Base-by-base conservation (phyloP, 2,113 vertebrate genomes). In the Oxyruncus cristatus region DNA sequence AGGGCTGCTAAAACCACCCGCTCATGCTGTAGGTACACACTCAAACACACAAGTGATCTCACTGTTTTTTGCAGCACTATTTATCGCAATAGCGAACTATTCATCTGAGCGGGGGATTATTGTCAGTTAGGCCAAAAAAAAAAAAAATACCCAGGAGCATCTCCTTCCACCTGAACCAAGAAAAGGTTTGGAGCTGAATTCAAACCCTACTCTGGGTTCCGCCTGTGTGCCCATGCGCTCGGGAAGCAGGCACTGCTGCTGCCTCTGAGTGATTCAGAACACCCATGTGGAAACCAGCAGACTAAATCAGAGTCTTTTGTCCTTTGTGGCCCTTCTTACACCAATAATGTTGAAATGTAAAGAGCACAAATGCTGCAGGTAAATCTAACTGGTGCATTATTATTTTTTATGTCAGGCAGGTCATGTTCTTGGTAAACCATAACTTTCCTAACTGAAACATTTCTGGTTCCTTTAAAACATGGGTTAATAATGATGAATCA, bases 401-500 rank as follows among this genome's bases (percentile, higher is more conserved):
- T 70, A 33, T 26, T 74, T 56, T 95, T 90, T 58, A 50, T 2
- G 3, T 56, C 80, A 72, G 30, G 59, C 35, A 71, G 8, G 27
- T 52, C 55, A 32, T 7, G 30, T 30, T 93, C 30, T 52, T 66
- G 44, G 46, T 88, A 30, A 94, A 8, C 12, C 21, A 14, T 55
- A 89, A 32, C 67, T 72, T 56, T 58, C 39, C 50, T 53, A 92
- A 74, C 26, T 33, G 20, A 96, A 96, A 91, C 21, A n/a, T 79
- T 89, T 42, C 30, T 30, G 7, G 13, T 37, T 79, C 49, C 41
- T 49, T 86, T 84, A 75, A 84, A 94, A 61, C 59, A 37, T 22
- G 42, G 83, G 42, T 61, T 89, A 89, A 81, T 87, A 78, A 90
- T 19, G 35, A 89, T 49, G 42, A 91, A 74, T 56, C 44, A 93